A percentile compares a stretch with the other conserved stretches of the same genome.
phyloP scores from a whole-genome alignment of 2,113 vertebrate species.

The Carlito syrichta region DNA sequence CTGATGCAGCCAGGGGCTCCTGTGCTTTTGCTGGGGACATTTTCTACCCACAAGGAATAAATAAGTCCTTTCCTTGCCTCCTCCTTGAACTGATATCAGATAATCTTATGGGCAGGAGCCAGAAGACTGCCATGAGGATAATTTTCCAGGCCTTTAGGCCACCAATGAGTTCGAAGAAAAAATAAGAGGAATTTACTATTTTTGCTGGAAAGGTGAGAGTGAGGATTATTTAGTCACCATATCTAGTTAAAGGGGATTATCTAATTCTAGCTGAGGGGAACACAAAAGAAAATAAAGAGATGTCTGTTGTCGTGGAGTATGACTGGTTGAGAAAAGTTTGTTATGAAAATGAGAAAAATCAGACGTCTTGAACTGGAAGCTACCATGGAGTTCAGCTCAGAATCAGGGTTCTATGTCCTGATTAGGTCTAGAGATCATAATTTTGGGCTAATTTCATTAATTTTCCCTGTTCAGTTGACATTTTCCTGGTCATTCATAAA shows the following conservation, averaged over 20 bases:
- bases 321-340: not conserved
- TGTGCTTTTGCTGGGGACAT: not conserved
- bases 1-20: not conserved
- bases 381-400: not conserved
- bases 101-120: conserved; percentile 33
- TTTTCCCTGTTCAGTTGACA: not conserved
- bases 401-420: not conserved
- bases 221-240: not conserved
- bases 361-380: not conserved
- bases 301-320: not conserved
- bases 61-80: conserved; percentile 17
- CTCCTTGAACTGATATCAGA: conserved; percentile 45
- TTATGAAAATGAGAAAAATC: not conserved
- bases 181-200: conserved; percentile 6
- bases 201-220: not conserved
- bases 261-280: not conserved
- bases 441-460: not conserved
- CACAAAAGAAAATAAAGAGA: not conserved
- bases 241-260: not conserved
- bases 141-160: conserved; percentile 37
- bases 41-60: conserved; percentile 40
- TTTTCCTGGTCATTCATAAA: not conserved
- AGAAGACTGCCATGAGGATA: not conserved
- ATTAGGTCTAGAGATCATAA: not conserved
- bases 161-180: conserved; percentile 27